Evolutionary conservation across 1,140 invertebrate genomes (phyloP).

Genomic region (Drosophila serrata): DNA sequence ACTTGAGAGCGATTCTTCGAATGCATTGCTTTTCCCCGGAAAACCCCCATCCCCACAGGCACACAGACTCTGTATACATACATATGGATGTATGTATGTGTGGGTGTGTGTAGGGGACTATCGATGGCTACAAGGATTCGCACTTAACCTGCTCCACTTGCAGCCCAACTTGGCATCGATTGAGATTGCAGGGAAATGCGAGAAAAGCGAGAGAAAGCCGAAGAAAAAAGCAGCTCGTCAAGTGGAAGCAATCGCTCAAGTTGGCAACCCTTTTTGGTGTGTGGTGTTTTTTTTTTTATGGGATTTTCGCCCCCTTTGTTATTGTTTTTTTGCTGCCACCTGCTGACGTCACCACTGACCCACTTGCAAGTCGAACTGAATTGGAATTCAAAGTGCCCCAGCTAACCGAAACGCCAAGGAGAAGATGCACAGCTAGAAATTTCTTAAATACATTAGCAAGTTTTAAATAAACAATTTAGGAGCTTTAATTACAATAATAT

Average conservation of each 20-base stretch:
- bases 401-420: conserved; percentile 9
- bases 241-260: conserved; percentile 50
- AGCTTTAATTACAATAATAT: too few species aligned
- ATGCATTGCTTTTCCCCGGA: conserved; percentile 1
- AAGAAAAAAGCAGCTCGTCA: conserved; percentile 36
- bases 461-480: background rate
- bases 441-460: background rate
- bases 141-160: conserved; percentile 78
- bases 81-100: background rate
- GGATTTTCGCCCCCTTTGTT: conserved; percentile 18
- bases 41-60: conserved; percentile 6
- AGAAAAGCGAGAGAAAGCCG: conserved; percentile 22
- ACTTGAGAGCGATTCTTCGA: conserved; percentile 22
- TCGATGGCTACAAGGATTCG: conserved; percentile 59
- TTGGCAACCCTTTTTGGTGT: conserved; percentile 36
- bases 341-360: conserved; percentile 43
- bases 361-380: conserved; percentile 32
- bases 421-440: conserved; percentile 11
- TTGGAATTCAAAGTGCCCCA: conserved; percentile 35
- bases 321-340: conserved; percentile 16
- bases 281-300: conserved; percentile 1
- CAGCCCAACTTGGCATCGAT: conserved; percentile 59
- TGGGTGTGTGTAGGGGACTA: conserved; percentile 1
- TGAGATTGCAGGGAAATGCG: conserved; percentile 42
- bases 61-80: background rate